Percentiles rank a stretch among this genome's conserved stretches.
Evolutionary conservation across 30 jellyfish, hydroid and myxozoan genomes (phyloP).

Genomic region (Pelagia noctiluca): DNA sequence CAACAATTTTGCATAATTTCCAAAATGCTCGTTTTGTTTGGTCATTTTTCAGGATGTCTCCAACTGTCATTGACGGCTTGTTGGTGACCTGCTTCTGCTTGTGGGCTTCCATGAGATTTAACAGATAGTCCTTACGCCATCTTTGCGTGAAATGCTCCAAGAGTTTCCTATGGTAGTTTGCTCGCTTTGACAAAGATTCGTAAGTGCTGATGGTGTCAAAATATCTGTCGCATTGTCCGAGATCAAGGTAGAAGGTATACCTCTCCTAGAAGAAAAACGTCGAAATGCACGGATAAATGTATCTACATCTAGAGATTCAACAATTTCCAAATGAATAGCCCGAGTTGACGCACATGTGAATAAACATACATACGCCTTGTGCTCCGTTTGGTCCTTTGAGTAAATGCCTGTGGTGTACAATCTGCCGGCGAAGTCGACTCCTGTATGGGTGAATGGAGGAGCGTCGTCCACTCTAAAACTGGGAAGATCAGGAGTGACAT

Average conservation of each 20-base stretch:
- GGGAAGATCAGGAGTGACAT: slow-evolving; percentile 42
- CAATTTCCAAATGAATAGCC: slow-evolving; percentile 70
- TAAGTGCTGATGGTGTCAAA: slow-evolving; percentile 56
- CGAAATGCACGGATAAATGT: slow-evolving; percentile 72
- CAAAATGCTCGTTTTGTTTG: slow-evolving; percentile 62
- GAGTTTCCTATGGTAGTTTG: slow-evolving; percentile 36
- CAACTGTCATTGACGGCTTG: slow-evolving; percentile 65
- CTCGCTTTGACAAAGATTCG: slow-evolving; percentile 59
- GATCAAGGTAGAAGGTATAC: slow-evolving; percentile 53
- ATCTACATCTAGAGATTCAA: slow-evolving; percentile 53
- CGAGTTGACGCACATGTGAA: slow-evolving; percentile 63
- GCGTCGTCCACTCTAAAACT: slow-evolving; percentile 54
- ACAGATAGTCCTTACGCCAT: slow-evolving; percentile 56
- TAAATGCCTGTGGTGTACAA: too few species aligned
- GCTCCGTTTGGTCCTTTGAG: slow-evolving; percentile 11
- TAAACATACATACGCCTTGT: slow-evolving; percentile 48
- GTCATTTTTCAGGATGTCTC: slow-evolving; percentile 66
- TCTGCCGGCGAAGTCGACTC: slow-evolving; percentile 67
- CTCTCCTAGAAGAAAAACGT: slow-evolving; percentile 61
- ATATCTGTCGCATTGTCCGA: slow-evolving; percentile 71
- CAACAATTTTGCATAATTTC: slow-evolving; percentile 55
- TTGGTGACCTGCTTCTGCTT: slow-evolving; percentile 48
- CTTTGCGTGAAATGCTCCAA: slow-evolving; percentile 62
- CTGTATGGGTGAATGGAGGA: slow-evolving; percentile 67
- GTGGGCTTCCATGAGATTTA: slow-evolving; percentile 65